Evolutionary conservation across 1,140 invertebrate genomes (phyloP).

Genomic region (Eubasilissa regina): DNA sequence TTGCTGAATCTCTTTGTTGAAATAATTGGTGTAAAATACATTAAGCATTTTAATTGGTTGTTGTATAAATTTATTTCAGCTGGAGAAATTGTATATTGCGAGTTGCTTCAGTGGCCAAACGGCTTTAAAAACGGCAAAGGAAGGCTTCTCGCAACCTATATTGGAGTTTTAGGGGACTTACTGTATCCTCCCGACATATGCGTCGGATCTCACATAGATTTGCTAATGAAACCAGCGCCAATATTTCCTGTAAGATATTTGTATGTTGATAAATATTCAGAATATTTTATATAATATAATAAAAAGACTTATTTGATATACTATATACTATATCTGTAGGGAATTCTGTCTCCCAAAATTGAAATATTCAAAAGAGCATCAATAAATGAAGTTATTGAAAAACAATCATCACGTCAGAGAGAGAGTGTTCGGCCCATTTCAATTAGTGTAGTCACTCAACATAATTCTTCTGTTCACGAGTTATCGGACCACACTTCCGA

Average conservation of each 20-base stretch:
- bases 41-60: neutral
- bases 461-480: neutral
- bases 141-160: conserved; percentile 75
- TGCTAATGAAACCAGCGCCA: conserved; percentile 78
- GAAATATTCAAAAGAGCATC: conserved; percentile 64
- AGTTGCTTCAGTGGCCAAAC: conserved; percentile 76
- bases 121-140: conserved; percentile 63
- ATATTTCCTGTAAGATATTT: conserved; percentile 75
- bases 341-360: conserved; percentile 76
- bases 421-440: neutral
- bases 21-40: neutral
- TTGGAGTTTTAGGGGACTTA: conserved; percentile 76
- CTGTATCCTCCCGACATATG: conserved; percentile 15
- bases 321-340: conserved; percentile 63
- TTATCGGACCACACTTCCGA: neutral
- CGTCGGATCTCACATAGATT: conserved; percentile 74
- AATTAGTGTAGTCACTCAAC: neutral
- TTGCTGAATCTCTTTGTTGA: neutral
- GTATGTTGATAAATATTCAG: neutral
- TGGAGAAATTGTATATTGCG: conserved; percentile 74
- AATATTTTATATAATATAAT: neutral
- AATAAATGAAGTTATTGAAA: conserved; percentile 30
- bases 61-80: conserved; percentile 62
- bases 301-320: neutral
- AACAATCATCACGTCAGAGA: neutral